Base-by-base conservation (phyloP, 2,888 invertebrate species). In the Ectropis crepuscularia region DNA sequence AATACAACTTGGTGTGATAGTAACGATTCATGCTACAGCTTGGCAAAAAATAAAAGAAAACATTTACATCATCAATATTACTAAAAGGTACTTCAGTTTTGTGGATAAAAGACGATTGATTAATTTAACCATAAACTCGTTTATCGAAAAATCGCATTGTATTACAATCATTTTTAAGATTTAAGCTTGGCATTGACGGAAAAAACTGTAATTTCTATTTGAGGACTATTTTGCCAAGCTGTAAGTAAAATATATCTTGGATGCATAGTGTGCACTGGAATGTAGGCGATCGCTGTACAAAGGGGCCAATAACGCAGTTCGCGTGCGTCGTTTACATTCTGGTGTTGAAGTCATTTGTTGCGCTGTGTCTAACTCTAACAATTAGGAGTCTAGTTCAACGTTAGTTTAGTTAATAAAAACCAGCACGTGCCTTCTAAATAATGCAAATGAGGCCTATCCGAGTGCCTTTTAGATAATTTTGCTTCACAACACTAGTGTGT, bases 391-490 rank as follows among this genome's bases (percentile, higher is more conserved):
- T 45, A 55, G 43, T 45, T 38, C 37, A 45, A 41, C 47, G 37
- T 42, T 47, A 42, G 38, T 39, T 38, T 59, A 51, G 65, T 55
- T 47, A 53, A 54, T 60, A 55, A 42, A 50, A 54, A 53, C 63
- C 43, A 63, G 28, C 47, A 61, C 49, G 70, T 70, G 72, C 65
- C 68, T 70, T 69, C 39, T 8, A 65, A 63, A 49, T 57, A 67
- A 58, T 54, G 37, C 48, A 61, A 67, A 50, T 48, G 59, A 51
- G 61, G 63, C 61, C 57, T 70, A 43, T 62, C 28, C 57, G 46
- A 67, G 69, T 70, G 70, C 70, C 70, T 72, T 68, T 42, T 64
- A 73, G 60, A 70, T 65, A 46, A 43, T 59, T 48, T 53, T 47
- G 47, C 47, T 48, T 55, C 50, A 65, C 53, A 60, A 59, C 58